Base-by-base conservation (phyloP, 92 coral and sea anemone genomes). In the Heteractis magnifica region DNA sequence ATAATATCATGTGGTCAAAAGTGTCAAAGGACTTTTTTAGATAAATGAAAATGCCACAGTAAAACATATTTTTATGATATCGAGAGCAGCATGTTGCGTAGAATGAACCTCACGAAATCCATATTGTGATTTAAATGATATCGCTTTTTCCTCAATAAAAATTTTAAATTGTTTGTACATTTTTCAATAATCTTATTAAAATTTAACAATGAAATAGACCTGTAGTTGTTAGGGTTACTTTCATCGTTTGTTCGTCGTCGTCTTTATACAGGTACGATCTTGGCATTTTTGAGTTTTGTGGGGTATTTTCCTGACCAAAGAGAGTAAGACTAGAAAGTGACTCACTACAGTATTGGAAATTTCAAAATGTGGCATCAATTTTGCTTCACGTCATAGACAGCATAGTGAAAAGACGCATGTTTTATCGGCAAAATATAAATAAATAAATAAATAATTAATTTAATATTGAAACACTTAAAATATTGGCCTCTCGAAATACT, bases 71-170 rank as follows among this genome's bases (percentile, higher is more conserved):
- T 79, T 79, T n/a, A 79, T 65, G 51, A 60, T 56, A 60, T 60
- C 83, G 5, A 59, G 51, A 23, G 71, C 52, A 44, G 83, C 74
- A 71, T 79, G 74, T 49, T 79, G 73, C 14, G 73, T 79, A 10
- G 75, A 79, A 15, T 52, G 52, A 23, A 16, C 6, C 21, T 59
- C 73, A 49, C 74, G 50, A 60, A 79, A 62, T 6, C 83, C 83
- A 21, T 58, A 58, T 15, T 59, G 74, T n/a, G 50, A 34, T 56
- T 60, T 58, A n/a, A 16, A 79, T 4, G 53, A 52, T 13, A 79
- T 60, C 18, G 23, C 73, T 48, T 44, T 56, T 79, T 79, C 49
- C 19, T 10, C 83, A 26, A 79, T 3, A 60, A 56, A 79, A 53
- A 13, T 23, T 60, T 10, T 60, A 1, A 79, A 52, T 51, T 72